phyloP scores from a whole-genome alignment of 2,888 invertebrate species.

The Oscheius sp. region DNA sequence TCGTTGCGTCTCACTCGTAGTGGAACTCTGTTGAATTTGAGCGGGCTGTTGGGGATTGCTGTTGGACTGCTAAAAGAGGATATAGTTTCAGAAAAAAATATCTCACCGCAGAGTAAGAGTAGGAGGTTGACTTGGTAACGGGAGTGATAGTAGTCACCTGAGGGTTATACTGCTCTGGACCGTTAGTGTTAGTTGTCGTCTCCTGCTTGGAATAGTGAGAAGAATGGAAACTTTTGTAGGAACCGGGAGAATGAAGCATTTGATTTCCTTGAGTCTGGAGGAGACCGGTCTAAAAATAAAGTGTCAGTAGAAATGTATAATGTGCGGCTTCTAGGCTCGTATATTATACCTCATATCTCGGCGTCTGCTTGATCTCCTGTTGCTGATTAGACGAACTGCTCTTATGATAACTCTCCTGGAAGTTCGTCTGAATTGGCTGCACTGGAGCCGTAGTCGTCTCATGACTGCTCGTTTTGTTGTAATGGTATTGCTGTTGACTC shows the following conservation, averaged over 20 bases:
- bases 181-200: slow-evolving; percentile 34
- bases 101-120: slow-evolving; percentile 47
- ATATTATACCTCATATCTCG: neutral
- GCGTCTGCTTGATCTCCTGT: neutral
- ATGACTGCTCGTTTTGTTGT: slow-evolving; percentile 19
- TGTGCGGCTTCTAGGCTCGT: neutral
- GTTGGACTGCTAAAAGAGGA: neutral
- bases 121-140: slow-evolving; percentile 41
- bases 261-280: slow-evolving; percentile 16
- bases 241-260: slow-evolving; percentile 20
- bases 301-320: too few species aligned
- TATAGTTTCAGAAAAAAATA: neutral
- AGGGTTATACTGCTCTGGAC: slow-evolving; percentile 6
- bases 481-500: slow-evolving; percentile 3
- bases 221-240: slow-evolving; percentile 32
- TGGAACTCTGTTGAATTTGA: slow-evolving; percentile 42
- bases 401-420: slow-evolving; percentile 21
- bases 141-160: slow-evolving; percentile 42
- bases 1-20: slow-evolving; percentile 33
- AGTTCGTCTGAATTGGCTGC: slow-evolving; percentile 24
- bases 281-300: slow-evolving; percentile 4
- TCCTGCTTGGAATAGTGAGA: slow-evolving; percentile 35
- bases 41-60: slow-evolving; percentile 34
- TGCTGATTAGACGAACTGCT: slow-evolving; percentile 3
- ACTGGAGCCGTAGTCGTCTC: slow-evolving; percentile 10